These are phyloP conservation scores for Synergus itoensis DNA, from an alignment of 2,888 invertebrate species.

Conservation along the genomic window DNA sequence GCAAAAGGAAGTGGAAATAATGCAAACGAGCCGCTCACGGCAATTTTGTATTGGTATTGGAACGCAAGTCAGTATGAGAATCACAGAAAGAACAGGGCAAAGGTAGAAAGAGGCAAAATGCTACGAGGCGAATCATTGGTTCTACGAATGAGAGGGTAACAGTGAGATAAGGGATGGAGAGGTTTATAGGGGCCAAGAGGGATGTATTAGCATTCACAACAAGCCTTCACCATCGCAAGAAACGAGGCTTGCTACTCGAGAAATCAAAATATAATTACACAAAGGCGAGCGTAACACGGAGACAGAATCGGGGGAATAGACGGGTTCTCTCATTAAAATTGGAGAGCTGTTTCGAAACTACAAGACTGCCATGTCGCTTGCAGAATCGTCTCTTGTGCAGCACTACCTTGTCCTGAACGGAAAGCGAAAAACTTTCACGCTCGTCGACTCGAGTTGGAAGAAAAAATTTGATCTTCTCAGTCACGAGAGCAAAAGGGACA, in stretches of 20 bases:
- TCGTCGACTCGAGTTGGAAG: slow-evolving; percentile 15
- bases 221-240: slow-evolving; percentile 61
- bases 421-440: slow-evolving; percentile 54
- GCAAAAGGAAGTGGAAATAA: slow-evolving; percentile 60
- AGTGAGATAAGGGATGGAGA: not conserved
- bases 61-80: slow-evolving; percentile 67
- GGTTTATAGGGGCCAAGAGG: slow-evolving; percentile 48
- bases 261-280: slow-evolving; percentile 64
- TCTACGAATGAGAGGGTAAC: not conserved
- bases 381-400: slow-evolving; percentile 63
- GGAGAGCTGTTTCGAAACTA: slow-evolving; percentile 76
- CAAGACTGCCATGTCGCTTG: slow-evolving; percentile 75
- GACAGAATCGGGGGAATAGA: slow-evolving; percentile 74
- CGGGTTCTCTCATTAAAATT: slow-evolving; percentile 77
- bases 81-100: slow-evolving; percentile 13
- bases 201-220: slow-evolving; percentile 73
- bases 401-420: slow-evolving; percentile 58
- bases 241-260: slow-evolving; percentile 53
- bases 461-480: slow-evolving; percentile 16
- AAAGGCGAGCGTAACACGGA: slow-evolving; percentile 68
- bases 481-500: slow-evolving; percentile 39
- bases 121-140: slow-evolving; percentile 42
- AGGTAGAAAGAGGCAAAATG: slow-evolving; percentile 20
- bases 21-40: slow-evolving; percentile 63
- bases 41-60: slow-evolving; percentile 68